Percentiles rank a stretch among this genome's conserved stretches.
Evolutionary conservation across 2,888 invertebrate species (phyloP).

Genomic region (Baronia brevicornis): DNA sequence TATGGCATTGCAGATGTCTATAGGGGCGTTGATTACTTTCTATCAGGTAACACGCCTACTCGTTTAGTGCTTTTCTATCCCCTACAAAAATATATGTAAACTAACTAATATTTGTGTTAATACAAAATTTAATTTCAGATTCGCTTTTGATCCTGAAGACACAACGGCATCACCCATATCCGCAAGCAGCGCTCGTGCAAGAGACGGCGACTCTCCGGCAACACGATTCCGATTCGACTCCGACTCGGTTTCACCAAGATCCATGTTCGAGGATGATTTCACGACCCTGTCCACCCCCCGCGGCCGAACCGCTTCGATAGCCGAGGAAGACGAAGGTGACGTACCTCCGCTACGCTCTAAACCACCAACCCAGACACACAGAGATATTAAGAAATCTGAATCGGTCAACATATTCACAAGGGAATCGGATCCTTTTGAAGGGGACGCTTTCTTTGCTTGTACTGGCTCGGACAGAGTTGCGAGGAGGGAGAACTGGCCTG

Average conservation of each 20-base stretch:
- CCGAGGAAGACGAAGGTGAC: constrained; percentile 63
- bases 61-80: too few species aligned
- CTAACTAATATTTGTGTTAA: too few species aligned
- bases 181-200: constrained; percentile 42
- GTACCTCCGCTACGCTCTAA: constrained; percentile 51
- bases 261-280: constrained; percentile 77
- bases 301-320: constrained; percentile 60
- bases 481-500: constrained; percentile 67
- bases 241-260: constrained; percentile 61
- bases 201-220: constrained; percentile 47
- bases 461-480: constrained; percentile 66
- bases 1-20: too few species aligned
- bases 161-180: constrained; percentile 52
- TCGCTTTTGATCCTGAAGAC: constrained; percentile 59
- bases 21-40: too few species aligned
- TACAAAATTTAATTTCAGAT: constrained; percentile 29
- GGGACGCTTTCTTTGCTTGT: constrained; percentile 88
- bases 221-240: constrained; percentile 62
- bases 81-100: too few species aligned
- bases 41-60: too few species aligned
- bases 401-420: constrained; percentile 92
- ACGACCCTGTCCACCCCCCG: constrained; percentile 58
- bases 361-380: constrained; percentile 52
- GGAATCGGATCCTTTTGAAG: constrained; percentile 91
- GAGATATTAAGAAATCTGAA: constrained; percentile 89